Evolutionary conservation across 2,888 invertebrate genomes (phyloP), one percentile per base, ranked within the genome.

Genomic region (Lepas anatifera): DNA sequence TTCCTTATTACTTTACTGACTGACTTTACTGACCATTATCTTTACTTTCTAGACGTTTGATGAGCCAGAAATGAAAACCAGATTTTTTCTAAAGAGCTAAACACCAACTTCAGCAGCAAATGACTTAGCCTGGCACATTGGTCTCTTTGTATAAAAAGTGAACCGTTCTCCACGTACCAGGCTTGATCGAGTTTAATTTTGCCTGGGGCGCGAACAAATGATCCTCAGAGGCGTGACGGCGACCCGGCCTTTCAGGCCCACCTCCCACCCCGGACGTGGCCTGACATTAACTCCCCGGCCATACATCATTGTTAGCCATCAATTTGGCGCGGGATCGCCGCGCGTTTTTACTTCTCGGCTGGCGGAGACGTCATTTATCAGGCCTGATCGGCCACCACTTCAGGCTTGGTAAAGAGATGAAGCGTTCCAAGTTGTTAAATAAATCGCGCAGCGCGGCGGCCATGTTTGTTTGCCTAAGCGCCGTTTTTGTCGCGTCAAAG

Each of bases 261-360:
- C 35, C 22, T 22, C 35, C 52, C 6, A 18, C 10, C 35, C 58
- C 32, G 22, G 18, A 13, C 35, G 22, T 22, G 18, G 58, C 22
- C 22, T 35, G 8, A 16, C 58, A 58, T 58, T 58, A 58, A 58
- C 58, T 58, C 58, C 3, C 22, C 58, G 58, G 58, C 7, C 58
- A 22, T 58, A 58, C 58, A 25, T 58, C 58, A 58, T 58, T 58
- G 58, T 58, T 58, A 58, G 58, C 58, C 58, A 58, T 58, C 58
- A 58, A 58, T 58, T 58, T 58, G n/a, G n/a, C n/a, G 58, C 22
- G 35, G 32, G 58, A 58, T 35, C 58, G 35, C n/a, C n/a, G 32
- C 22, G 6, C 58, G 58, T 58, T 58, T 58, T 58, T 58, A 58
- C 35, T 58, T 32, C 32, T 35, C 22, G 25, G 35, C 35, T 22